Base-by-base conservation (phyloP, 64 coral and sea anemone genomes). In the Montipora capricornis region DNA sequence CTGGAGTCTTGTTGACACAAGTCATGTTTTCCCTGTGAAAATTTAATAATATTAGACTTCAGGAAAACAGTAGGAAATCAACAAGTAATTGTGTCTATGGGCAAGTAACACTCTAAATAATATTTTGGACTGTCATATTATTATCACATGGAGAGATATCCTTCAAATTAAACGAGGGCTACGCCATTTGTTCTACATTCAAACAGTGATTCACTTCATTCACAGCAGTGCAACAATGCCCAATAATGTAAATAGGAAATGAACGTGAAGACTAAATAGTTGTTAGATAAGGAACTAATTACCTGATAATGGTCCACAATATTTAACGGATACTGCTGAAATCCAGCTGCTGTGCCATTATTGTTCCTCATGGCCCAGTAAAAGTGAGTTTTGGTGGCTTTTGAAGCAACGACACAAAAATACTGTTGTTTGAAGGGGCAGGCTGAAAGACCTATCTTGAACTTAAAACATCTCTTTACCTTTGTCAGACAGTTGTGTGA, bases 251-350 rank as follows among this genome's bases (percentile, higher is more conserved):
- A 91, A 70, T 53, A 62, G 15, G 57, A 44, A 50, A 64, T 64
- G 61, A 64, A 64, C 6, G 61, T 15, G 61, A 64, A 64, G 61
- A 64, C 61, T 64, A 64, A 64, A 64, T 64, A 13, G 5, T 12
- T 64, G 61, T 64, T 64, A 64, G 61, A 64, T 64, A 64, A 64
- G 61, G 61, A 70, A 44, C 37, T 73, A 15, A 24, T 47, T 61
- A 93, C 82, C 83, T 93, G 81, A 20, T 93, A 93, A 60, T 93
- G 91, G 45, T 93, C 12, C 59, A 93, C 81, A 76, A 87, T 79
- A 66, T 93, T 87, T 17, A 93, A 17, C 48, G 87, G 24, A 73
- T 87, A 37, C 29, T 37, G 29, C 29, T 37, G 29, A 37, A 37
- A 37, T 37, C 29, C 29, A 37, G 20, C 78, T 50, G 49, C 50